Evolutionary conservation across 1,140 invertebrate species (phyloP).

Genomic region (Nautilus pompilius): DNA sequence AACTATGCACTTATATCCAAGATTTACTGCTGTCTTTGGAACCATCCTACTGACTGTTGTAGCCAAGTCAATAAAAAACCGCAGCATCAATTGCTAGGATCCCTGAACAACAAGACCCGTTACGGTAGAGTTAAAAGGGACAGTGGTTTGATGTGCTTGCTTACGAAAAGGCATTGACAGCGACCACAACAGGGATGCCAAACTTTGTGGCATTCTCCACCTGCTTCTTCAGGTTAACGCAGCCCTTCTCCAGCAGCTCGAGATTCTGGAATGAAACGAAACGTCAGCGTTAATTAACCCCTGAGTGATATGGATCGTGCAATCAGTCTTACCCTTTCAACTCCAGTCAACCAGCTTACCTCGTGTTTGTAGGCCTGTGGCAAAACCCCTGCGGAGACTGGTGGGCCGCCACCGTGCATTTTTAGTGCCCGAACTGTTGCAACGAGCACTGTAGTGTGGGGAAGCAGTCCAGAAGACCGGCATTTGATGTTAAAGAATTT

Average conservation of each 20-base stretch:
- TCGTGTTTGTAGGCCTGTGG: constrained; percentile 77
- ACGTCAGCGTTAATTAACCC: too few species aligned
- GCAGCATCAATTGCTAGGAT: too few species aligned
- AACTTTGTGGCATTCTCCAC: constrained; percentile 88
- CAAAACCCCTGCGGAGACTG: constrained; percentile 79
- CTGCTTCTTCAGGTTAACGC: constrained; percentile 89
- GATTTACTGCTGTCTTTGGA: too few species aligned
- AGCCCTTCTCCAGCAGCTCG: constrained; percentile 80
- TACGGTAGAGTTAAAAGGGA: too few species aligned
- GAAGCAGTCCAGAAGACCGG: constrained; percentile 79
- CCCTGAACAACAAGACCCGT: too few species aligned
- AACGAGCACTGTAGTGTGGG: constrained; percentile 90
- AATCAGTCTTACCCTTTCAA: too few species aligned
- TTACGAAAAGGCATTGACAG: constrained; percentile 84
- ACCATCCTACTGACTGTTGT: too few species aligned
- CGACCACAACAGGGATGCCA: constrained; percentile 93
- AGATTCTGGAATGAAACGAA: constrained; percentile 67
- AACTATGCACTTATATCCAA: too few species aligned
- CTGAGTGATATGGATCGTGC: too few species aligned
- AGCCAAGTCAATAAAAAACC: too few species aligned
- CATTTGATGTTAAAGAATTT: constrained; percentile 99
- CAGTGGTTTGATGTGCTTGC: constrained; percentile 40
- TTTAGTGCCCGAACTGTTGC: constrained; percentile 92
- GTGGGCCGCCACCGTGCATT: constrained; percentile 96
- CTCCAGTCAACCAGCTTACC: constrained; percentile 44